Evolutionary conservation across 2,113 vertebrate species (phyloP), one percentile per base, ranked within the genome.

Genomic region (Microtus montanus): DNA sequence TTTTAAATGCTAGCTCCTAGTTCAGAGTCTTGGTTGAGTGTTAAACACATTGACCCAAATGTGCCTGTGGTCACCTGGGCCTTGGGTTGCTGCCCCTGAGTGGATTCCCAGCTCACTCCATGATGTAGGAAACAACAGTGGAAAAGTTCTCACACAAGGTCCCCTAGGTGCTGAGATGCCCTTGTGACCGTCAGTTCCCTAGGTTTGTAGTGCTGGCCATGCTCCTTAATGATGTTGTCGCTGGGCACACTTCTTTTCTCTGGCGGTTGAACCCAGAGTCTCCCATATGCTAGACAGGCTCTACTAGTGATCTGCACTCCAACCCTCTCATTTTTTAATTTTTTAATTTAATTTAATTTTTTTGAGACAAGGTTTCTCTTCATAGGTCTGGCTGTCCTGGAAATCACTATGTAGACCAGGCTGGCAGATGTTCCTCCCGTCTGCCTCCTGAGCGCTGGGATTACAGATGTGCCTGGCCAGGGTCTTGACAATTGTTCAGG

Each of bases 141-240:
- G 38, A 26, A 44, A 47, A 24, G 33, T 17, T 4, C 54, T 63
- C 3, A 2, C 2, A 12, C 15, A 13, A 2, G 47, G 47, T 33
- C 71, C 41, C 41, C 0, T 38, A 10, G n/a, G 7, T 15, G 44
- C 33, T 9, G 4, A 38, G 90, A 14, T n/a, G 71, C 44, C 2
- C 4, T 24, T 2, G 86, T 44, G 52, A 19, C 28, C 24, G 0
- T 30, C 15, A 6, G 3, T 12, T 33, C 47, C 85, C 35, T 2
- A 1, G 75, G 63, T 66, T 0, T 4, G 8, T 49, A 28, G 58
- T 26, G 17, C 49, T 3, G 38, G 5, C 9, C 15, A 4, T 17
- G 0, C n/a, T 22, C 33, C 47, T 68, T 10, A 7, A 0, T 2
- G 58, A 3, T 17, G 75, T 35, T 33, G 75, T 35, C 20, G 63